These are phyloP conservation scores for Dicycla oo DNA, from an alignment of 2,888 invertebrate genomes.

Conservation along the genomic window DNA sequence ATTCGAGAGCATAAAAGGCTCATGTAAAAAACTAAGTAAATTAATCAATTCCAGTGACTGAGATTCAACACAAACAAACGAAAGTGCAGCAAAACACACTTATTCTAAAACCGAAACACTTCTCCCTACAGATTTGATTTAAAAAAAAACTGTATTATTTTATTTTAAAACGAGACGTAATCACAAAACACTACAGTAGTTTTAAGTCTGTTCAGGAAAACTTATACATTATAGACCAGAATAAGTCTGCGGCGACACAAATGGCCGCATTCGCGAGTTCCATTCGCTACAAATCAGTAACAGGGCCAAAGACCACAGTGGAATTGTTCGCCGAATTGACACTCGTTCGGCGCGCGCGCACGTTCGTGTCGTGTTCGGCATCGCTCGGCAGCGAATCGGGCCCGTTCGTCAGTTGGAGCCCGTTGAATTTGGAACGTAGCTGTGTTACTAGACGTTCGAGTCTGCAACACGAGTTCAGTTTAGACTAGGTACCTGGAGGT, in stretches of 20 bases:
- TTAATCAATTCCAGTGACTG: conserved; percentile 53
- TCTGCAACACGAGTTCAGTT: conserved; percentile 83
- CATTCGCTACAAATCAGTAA: conserved; percentile 91
- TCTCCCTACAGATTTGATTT: not conserved
- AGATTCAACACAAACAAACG: conserved; percentile 57
- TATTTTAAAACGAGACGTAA: conserved; percentile 20
- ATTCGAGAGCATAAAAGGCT: conserved; percentile 2
- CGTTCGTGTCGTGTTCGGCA: conserved; percentile 81
- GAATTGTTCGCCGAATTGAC: conserved; percentile 82
- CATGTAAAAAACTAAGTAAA: conserved; percentile 11
- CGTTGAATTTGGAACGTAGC: conserved; percentile 88
- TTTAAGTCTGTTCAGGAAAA: conserved; percentile 62
- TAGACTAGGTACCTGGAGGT: conserved; percentile 66
- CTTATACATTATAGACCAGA: conserved; percentile 78
- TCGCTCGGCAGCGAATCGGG: conserved; percentile 86
- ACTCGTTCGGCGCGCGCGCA: conserved; percentile 80
- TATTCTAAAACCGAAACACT: conserved; percentile 39
- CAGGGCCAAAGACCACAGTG: conserved; percentile 91
- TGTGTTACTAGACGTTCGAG: conserved; percentile 91
- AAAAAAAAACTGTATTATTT: conserved; percentile 26
- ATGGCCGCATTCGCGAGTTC: conserved; percentile 72
- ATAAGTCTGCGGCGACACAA: conserved; percentile 76
- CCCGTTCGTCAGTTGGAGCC: conserved; percentile 82
- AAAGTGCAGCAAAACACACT: conserved; percentile 49
- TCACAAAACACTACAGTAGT: conserved; percentile 47